Percentiles rank a stretch among this genome's conserved stretches.
These are phyloP conservation scores for Sitta europaea DNA, from an alignment of 2,113 vertebrate genomes.

Conservation along the genomic window DNA sequence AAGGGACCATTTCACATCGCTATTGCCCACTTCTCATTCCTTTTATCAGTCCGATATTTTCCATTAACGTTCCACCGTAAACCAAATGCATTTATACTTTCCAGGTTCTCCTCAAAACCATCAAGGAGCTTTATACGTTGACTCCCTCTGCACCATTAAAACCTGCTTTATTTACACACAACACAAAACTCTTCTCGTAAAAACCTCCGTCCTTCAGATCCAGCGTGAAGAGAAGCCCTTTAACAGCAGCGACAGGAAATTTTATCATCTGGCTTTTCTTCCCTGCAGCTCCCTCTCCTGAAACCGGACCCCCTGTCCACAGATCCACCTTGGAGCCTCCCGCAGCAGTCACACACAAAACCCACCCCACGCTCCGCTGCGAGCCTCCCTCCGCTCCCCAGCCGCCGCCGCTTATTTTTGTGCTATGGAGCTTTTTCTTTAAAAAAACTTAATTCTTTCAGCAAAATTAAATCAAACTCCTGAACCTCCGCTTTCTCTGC, in stretches of 20 bases:
- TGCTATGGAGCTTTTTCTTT: fast-evolving
- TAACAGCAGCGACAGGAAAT: not conserved
- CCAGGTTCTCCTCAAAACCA: not conserved
- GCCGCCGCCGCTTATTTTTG: not conserved
- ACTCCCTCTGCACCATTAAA: not conserved
- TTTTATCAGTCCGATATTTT: not conserved
- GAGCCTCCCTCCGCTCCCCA: not conserved
- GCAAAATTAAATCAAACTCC: not conserved
- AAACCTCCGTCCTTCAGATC: not conserved
- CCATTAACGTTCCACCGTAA: not conserved
- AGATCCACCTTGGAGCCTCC: not conserved
- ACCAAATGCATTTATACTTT: not conserved
- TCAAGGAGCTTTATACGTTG: not conserved
- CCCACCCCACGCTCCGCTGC: not conserved
- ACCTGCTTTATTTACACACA: not conserved
- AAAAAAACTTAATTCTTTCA: not conserved
- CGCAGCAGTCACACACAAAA: not conserved
- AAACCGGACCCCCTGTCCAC: not conserved
- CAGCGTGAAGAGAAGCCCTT: not conserved
- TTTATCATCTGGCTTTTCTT: not conserved
- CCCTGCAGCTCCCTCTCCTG: not conserved
- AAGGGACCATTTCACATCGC: not conserved
- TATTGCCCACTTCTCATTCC: not conserved
- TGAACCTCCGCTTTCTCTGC: not conserved
- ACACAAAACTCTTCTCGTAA: not conserved